phyloP scores from a whole-genome alignment of 2,113 vertebrate species.

The Oplegnathus fasciatus region DNA sequence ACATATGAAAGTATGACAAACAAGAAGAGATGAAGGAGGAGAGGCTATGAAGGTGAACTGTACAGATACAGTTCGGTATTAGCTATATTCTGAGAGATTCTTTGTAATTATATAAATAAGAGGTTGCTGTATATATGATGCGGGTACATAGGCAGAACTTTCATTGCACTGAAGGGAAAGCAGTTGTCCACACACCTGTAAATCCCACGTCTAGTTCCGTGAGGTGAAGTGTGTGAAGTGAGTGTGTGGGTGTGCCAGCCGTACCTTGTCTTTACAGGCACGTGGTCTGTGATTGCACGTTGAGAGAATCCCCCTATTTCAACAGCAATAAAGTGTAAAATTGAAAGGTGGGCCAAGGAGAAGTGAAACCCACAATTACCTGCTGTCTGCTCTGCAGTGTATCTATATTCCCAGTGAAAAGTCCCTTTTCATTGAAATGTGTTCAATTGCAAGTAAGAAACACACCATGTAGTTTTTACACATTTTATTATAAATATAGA shows the following conservation, averaged over 20 bases:
- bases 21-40: not conserved
- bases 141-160: not conserved
- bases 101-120: conserved; percentile 5
- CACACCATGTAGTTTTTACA: not conserved
- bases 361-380: conserved; percentile 73
- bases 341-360: conserved; percentile 66
- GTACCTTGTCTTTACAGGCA: conserved; percentile 68
- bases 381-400: conserved; percentile 16
- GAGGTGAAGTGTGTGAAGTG: conserved; percentile 16
- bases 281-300: conserved; percentile 73
- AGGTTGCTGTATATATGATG: not conserved
- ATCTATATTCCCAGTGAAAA: not conserved
- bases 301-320: conserved; percentile 65
- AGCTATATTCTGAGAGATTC: not conserved
- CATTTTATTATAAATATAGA: not conserved
- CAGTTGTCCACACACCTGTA: conserved; percentile 45
- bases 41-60: too few relatives aligned
- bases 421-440: not conserved
- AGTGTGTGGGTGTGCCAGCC: conserved; percentile 30
- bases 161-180: not conserved
- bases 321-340: conserved; percentile 73
- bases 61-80: not conserved
- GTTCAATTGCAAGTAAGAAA: not conserved
- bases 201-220: conserved; percentile 7
- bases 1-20: not conserved